A percentile compares a stretch with the other conserved stretches of the same genome.
Evolutionary conservation across 2,797 vertebrate genomes (phyloP).

Genomic region (Sebastes oblongus): DNA sequence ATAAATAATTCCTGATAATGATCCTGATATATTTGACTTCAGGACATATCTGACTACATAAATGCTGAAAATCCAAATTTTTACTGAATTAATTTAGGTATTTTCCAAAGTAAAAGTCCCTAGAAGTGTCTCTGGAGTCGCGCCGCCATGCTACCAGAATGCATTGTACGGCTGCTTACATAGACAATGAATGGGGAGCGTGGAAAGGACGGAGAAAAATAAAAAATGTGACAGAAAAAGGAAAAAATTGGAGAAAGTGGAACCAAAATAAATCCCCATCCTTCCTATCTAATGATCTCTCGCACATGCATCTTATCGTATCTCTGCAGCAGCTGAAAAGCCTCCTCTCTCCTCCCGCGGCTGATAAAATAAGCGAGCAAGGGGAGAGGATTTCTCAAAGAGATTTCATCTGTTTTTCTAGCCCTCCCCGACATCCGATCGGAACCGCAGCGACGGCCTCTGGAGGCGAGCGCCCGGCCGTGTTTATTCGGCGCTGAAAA

Average conservation of each 20-base stretch:
- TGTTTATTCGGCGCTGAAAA: conserved; percentile 61
- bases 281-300: conserved; percentile 27
- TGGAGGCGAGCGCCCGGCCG: conserved; percentile 27
- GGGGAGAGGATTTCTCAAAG: conserved; percentile 31
- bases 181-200: too few relatives aligned
- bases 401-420: conserved; percentile 65
- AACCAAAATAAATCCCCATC: not conserved
- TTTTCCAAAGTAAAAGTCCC: too few relatives aligned
- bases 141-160: too few relatives aligned
- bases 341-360: conserved; percentile 3
- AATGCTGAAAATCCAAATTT: too few relatives aligned
- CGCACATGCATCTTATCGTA: conserved; percentile 37
- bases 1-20: too few relatives aligned
- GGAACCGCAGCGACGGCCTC: conserved; percentile 23
- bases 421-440: conserved; percentile 53
- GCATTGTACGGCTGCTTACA: too few relatives aligned
- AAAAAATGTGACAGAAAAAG: not conserved
- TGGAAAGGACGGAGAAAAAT: too few relatives aligned
- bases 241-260: not conserved
- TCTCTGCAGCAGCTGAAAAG: conserved; percentile 50
- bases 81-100: too few relatives aligned
- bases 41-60: too few relatives aligned
- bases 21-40: too few relatives aligned
- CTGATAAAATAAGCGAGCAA: conserved; percentile 57
- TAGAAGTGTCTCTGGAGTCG: too few relatives aligned